Base-by-base conservation (phyloP, 2,113 vertebrate species). In the Columbina picui region DNA sequence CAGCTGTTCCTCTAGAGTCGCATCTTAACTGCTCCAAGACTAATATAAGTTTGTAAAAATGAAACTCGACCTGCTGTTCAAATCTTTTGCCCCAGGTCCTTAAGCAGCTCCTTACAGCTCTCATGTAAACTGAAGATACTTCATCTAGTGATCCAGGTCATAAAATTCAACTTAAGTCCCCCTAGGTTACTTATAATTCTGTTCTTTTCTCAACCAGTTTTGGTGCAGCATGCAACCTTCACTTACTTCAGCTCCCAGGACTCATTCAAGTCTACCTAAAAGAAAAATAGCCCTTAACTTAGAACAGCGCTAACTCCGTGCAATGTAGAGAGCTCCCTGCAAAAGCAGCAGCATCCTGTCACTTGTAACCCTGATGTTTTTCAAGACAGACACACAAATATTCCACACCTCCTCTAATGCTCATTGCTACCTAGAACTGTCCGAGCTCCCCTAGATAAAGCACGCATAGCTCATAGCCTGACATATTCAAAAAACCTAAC, bases 141-240 rank as follows among this genome's bases (percentile, higher is more conserved):
- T 93, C 16, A 79, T 18, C 32, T 45, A 30, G 50, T 8, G 14
- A 86, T 57, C 41, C 29, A 61, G 16, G 21, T 32, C 1, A 0
- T 67, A 88, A 94, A 91, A 93, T 59, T n/a, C 22, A 89, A 69
- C 50, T 87, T 45, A 85, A 57, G 29, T 27, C 12, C 10, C 52
- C 7, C 6, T 22, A 50, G 34, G 52, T 84, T 89, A 90, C 20
- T 49, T 73, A 25, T 1, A 95, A 65, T 32, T 78, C 41, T 71
- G 45, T 83, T 83, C 39, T 50, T 76, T 74, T 32, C 50, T 60
- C 79, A 84, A 26, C 3, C 7, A 63, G 52, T 57, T 86, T 50
- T 10, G 21, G 32, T 84, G 18, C 47, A 90, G 63, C 27, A 53
- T 5, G 10, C 30, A 77, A 67, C 14, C 45, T 86, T 65, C 32